Percentiles rank a stretch among this genome's conserved stretches.
Conservation (phyloP, 2,113 vertebrate species). For the Tinamus guttatus region DNA sequence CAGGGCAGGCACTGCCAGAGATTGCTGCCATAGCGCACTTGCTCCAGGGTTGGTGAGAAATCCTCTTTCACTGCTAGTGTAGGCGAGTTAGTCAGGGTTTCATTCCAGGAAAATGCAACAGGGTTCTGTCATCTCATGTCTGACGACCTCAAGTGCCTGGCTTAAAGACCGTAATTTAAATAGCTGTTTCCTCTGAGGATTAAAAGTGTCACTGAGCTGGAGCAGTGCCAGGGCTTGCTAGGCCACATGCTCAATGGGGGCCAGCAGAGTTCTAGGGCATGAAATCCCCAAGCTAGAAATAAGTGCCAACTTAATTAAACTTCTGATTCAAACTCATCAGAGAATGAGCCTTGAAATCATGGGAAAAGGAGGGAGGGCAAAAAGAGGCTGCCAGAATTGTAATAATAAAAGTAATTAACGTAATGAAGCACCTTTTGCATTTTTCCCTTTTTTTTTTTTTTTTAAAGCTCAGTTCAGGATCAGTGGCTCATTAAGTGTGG, state of each 20-base stretch:
- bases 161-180: constrained; percentile 17
- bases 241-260: constrained; percentile 33
- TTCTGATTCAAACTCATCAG: constrained; percentile 50
- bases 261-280: constrained; percentile 44
- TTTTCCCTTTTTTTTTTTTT: not conserved
- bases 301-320: constrained; percentile 71
- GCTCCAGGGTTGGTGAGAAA: constrained; percentile 22
- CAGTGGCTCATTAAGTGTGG: constrained; percentile 53
- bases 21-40: not conserved
- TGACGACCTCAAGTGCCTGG: constrained; percentile 6
- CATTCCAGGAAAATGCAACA: not conserved
- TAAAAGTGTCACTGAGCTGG: constrained; percentile 39
- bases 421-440: constrained; percentile 68
- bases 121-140: not conserved
- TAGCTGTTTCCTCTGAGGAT: constrained; percentile 40
- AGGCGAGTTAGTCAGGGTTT: not conserved
- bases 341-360: constrained; percentile 14
- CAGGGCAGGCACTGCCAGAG: not conserved
- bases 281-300: constrained; percentile 42
- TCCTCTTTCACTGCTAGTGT: not conserved
- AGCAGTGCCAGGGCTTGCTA: constrained; percentile 28
- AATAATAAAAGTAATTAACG: constrained; percentile 71
- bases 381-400: constrained; percentile 58
- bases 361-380: constrained; percentile 60
- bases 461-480: constrained; percentile 2